These are phyloP conservation scores for Homarus americanus DNA, from an alignment of 1,140 invertebrate species.

Conservation along the genomic window DNA sequence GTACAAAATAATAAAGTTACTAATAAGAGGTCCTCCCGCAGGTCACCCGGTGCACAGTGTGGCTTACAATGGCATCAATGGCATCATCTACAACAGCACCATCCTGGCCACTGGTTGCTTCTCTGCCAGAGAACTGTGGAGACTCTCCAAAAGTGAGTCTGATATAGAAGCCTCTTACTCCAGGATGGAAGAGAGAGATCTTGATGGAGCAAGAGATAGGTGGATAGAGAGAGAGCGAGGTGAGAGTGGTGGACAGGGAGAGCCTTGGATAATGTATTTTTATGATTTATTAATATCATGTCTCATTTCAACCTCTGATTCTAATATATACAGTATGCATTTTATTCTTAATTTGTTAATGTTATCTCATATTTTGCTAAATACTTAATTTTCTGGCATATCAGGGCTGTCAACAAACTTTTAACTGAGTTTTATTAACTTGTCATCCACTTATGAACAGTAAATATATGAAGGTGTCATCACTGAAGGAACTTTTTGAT, in stretches of 20 bases:
- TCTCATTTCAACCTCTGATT: not conserved
- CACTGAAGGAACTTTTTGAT: too few relatives aligned
- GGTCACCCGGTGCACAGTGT: conserved; percentile 83
- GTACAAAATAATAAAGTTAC: not conserved
- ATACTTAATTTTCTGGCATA: not conserved
- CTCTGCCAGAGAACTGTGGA: conserved; percentile 98
- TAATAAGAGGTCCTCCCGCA: conserved; percentile 79
- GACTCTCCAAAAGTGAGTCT: conserved; percentile 93
- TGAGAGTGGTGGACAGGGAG: not conserved
- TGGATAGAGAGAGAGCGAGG: conserved; percentile 24
- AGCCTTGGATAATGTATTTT: not conserved
- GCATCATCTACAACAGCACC: conserved; percentile 98
- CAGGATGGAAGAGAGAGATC: conserved; percentile 29
- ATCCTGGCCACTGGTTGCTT: conserved; percentile 99
- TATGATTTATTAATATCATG: too few relatives aligned
- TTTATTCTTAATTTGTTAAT: too few relatives aligned
- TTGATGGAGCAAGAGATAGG: conserved; percentile 18
- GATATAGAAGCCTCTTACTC: conserved; percentile 15
- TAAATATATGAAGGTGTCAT: too few relatives aligned
- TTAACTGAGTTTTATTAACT: not conserved
- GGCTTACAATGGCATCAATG: conserved; percentile 96
- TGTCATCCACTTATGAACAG: not conserved
- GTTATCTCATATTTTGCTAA: too few relatives aligned
- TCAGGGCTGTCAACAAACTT: not conserved
- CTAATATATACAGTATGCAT: not conserved